Base-by-base conservation (phyloP, 1,140 invertebrate genomes). In the Melipona quadrifasciata region DNA sequence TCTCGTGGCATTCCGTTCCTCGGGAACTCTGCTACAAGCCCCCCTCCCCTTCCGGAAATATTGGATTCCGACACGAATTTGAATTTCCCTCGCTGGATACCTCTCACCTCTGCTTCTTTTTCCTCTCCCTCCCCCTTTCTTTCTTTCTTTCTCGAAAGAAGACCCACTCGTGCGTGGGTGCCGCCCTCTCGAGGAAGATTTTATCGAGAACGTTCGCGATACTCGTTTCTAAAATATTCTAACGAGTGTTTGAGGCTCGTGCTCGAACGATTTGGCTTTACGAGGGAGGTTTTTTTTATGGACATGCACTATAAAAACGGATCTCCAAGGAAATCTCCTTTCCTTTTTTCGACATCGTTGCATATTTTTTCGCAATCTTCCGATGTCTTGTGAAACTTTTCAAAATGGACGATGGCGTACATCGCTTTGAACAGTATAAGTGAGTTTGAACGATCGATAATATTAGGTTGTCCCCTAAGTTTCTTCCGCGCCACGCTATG, bases 61-160 rank as follows among this genome's bases (percentile, higher is more conserved):
- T 89, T 89, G 87, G 84, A 86, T 89, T 75, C 84, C 80, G 34
- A 21, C 75, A 73, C 87, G 84, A 88, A 88, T 89, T 88, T 87
- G 78, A 88, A 88, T 88, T 82, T 34, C 51, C 1, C 39, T 19
- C 21, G 21, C 19, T 47, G 16, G 21, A n/a, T 72, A 39, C 6
- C 39, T 39, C 31, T 72, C 39, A 24, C 51, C 16, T 76, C 71
- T 73, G 21, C 61, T 78, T 57, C 47, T 24, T 82, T 2, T n/a
- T 31, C 31, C 31, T 5, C 14, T 4, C 21, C 19, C 17, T 11
- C 16, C 19, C 5, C 11, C 2, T 4, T 14, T 16, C 12, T 31
- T 27, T 10, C 8, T 24, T n/a, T 27, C 12, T 6, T 27, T 16
- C n/a, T 61, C n/a, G 12, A 4, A 65, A 4, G 0, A 0, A 19